phyloP scores from a whole-genome alignment of 2,797 vertebrate genomes.

The Micrastur ruficollis region DNA sequence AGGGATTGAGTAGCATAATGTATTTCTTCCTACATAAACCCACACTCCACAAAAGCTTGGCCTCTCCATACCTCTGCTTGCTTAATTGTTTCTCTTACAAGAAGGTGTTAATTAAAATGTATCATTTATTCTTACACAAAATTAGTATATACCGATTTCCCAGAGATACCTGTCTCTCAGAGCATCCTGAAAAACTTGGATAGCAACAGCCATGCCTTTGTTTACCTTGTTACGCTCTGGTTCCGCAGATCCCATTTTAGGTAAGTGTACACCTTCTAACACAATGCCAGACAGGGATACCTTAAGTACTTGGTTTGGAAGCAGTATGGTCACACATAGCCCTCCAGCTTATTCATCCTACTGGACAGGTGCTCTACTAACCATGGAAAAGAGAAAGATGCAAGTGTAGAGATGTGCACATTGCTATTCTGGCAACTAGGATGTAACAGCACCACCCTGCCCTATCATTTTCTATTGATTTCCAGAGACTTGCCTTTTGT shows the following conservation, averaged over 20 bases:
- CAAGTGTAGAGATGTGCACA: background rate
- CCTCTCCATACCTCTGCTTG: background rate
- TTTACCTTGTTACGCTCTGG: rapidly evolving
- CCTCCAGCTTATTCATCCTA: background rate
- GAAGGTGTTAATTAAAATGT: background rate
- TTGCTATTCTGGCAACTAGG: background rate
- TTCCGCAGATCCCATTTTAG: background rate
- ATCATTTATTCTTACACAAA: background rate
- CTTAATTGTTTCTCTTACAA: background rate
- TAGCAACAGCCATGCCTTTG: background rate
- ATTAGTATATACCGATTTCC: background rate
- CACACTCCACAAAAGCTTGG: background rate
- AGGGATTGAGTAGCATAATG: background rate
- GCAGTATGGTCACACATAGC: background rate
- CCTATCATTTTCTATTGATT: background rate
- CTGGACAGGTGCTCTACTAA: background rate
- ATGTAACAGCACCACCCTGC: background rate
- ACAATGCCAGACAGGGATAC: background rate
- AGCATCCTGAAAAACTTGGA: background rate
- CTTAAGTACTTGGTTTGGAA: background rate
- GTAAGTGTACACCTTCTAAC: background rate
- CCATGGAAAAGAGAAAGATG: background rate
- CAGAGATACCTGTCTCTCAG: background rate
- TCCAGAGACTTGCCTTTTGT: background rate
- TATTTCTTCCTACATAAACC: background rate